These are phyloP conservation scores for Macrobrachium nipponense DNA, from an alignment of 1,140 invertebrate genomes.

Conservation along the genomic window DNA sequence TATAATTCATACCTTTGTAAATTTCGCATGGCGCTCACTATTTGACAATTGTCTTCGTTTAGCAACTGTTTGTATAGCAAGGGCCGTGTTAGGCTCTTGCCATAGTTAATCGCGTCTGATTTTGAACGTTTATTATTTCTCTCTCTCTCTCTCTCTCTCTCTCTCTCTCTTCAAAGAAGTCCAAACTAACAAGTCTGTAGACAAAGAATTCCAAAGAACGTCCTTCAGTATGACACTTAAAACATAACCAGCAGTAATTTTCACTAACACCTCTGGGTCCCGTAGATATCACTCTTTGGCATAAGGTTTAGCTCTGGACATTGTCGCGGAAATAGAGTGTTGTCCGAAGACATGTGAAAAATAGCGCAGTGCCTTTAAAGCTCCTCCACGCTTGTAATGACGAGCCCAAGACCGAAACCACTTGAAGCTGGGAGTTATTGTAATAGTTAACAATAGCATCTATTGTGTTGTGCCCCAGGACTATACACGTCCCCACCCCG, in stretches of 20 bases:
- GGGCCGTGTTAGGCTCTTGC: too few species aligned
- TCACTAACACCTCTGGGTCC: slow-evolving; percentile 21
- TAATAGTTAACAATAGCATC: slow-evolving; percentile 47
- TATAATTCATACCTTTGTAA: neutral
- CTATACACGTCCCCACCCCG: neutral
- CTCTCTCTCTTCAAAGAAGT: slow-evolving; percentile 28
- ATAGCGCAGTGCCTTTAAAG: neutral
- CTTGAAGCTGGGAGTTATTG: slow-evolving; percentile 51
- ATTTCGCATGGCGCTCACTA: neutral
- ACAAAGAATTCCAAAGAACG: slow-evolving; percentile 13
- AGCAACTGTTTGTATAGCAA: too few species aligned
- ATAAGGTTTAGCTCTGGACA: neutral
- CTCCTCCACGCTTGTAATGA: slow-evolving; percentile 28
- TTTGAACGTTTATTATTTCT: slow-evolving; percentile 1
- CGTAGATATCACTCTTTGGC: neutral
- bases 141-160: slow-evolving; percentile 31
- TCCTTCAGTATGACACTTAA: slow-evolving; percentile 20
- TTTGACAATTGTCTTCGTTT: neutral
- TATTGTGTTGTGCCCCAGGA: slow-evolving; percentile 30
- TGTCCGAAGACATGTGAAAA: slow-evolving; percentile 26
- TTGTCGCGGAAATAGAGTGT: neutral
- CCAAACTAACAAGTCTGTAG: slow-evolving; percentile 28
- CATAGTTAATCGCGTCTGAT: neutral
- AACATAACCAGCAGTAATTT: slow-evolving; percentile 39
- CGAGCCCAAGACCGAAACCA: slow-evolving; percentile 42